Base-by-base conservation (phyloP, 2,113 vertebrate species). In the Elephantulus edwardii region DNA sequence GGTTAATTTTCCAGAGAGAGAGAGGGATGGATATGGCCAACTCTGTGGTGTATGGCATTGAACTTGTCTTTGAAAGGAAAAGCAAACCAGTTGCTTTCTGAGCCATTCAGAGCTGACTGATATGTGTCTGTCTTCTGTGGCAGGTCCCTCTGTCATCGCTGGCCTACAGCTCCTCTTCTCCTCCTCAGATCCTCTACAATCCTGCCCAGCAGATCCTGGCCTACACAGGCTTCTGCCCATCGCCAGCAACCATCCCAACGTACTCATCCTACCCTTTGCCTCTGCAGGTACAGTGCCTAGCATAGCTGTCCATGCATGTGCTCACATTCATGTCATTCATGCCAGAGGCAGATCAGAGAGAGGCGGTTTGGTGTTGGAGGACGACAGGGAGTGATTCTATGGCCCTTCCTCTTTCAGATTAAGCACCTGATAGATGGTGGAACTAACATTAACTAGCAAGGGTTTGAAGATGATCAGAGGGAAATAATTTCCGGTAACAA, bases 141-240 rank as follows among this genome's bases (percentile, higher is more conserved):
- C 97, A 99, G 98, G 98, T 98, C 50, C 98, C 98, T 0, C 70
- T 97, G 93, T 97, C 97, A 78, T 98, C 97, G 92, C 93, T 97
- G 4, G 96, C 97, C 79, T 97, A 97, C 26, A 97, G 97, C 91
- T 97, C 98, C 0, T 92, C 97, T 0, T 95, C 98, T 1, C 97
- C 98, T 1, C 98, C 99, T 60, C 98, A 98, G 97, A 98, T 98
- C 94, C 96, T 99, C 66, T 99, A 98, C 96, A 99, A 98, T 93
- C 98, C 99, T 0, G 97, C 98, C 8, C 99, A 99, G 96, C 98
- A 99, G 95, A 97, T 99, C 96, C 95, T 99, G 93, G 98, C 98
- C 6, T 99, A 98, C 0, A 30, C 98, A 0, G 98, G 98, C 4
- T 98, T 98, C 96, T 98, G 98, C 86, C 98, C 98, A 0, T 92